Evolutionary conservation across 2,113 vertebrate genomes (phyloP).

Genomic region (Vanacampus margaritifer): DNA sequence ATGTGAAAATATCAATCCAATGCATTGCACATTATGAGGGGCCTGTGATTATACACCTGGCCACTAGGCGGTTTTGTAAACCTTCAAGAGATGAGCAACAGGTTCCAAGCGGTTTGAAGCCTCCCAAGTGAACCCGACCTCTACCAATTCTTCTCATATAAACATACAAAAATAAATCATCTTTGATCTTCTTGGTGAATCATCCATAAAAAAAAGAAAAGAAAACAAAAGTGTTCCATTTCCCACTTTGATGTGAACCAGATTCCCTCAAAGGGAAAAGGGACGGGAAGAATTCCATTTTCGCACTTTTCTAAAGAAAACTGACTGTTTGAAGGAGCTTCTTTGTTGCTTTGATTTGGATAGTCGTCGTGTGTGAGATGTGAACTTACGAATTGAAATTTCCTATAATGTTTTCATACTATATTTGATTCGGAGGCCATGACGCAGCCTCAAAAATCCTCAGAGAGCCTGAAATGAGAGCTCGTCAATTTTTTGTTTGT

Average conservation of each 20-base stretch:
- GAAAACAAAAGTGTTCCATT: background rate
- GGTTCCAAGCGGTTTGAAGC: too few species aligned
- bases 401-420: background rate
- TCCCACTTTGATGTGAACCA: background rate
- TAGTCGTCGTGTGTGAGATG: background rate
- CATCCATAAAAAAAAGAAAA: background rate
- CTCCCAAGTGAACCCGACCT: too few species aligned
- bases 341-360: background rate
- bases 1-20: background rate
- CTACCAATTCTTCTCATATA: background rate
- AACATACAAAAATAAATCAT: background rate
- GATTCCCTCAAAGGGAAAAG: background rate
- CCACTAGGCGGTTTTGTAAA: background rate
- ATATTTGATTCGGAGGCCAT: background rate
- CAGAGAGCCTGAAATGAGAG: background rate
- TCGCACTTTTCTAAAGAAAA: background rate
- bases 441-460: background rate
- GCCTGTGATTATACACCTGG: background rate
- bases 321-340: background rate
- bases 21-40: too few species aligned
- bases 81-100: background rate
- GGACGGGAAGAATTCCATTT: constrained; percentile 1
- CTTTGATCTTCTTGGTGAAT: background rate
- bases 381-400: background rate
- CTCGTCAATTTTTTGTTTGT: background rate